phyloP scores from a whole-genome alignment of 1,140 invertebrate genomes.

The Pissodes strobi region DNA sequence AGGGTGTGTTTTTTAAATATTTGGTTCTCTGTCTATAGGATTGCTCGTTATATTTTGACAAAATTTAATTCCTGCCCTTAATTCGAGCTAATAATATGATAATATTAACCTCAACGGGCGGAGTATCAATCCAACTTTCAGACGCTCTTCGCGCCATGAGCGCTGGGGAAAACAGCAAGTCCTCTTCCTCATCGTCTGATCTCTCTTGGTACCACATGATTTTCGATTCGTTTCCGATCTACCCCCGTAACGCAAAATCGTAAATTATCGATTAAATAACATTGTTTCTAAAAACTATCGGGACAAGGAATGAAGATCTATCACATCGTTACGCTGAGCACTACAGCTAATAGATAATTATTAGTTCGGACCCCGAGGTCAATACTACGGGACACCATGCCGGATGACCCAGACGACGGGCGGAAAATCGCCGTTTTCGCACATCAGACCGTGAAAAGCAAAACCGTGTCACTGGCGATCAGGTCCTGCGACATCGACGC shows the following conservation, averaged over 20 bases:
- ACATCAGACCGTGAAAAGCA: conserved; percentile 3
- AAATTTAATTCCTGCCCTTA: too few species aligned
- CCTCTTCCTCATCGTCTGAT: conserved; percentile 73
- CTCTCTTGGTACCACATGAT: conserved; percentile 68
- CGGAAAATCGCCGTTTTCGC: conserved; percentile 28
- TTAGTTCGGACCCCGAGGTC: too few species aligned
- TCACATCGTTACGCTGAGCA: conserved; percentile 17
- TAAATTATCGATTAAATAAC: not conserved
- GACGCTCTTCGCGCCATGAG: conserved; percentile 79
- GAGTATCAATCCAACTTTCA: conserved; percentile 84
- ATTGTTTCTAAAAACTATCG: not conserved
- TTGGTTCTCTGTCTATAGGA: too few species aligned
- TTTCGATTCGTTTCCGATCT: conserved; percentile 18
- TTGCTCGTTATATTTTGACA: too few species aligned
- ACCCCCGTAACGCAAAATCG: not conserved
- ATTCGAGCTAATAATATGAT: too few species aligned
- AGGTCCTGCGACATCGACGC: conserved; percentile 37
- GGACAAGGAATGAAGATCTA: conserved; percentile 15
- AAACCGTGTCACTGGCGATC: conserved; percentile 23
- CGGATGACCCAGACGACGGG: conserved; percentile 5
- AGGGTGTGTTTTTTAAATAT: too few species aligned
- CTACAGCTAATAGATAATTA: not conserved
- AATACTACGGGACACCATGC: not conserved
- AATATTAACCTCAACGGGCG: conserved; percentile 77
- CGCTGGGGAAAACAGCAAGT: conserved; percentile 81